phyloP scores from a whole-genome alignment of 1,140 invertebrate species.

The Drosophila tropicalis region DNA sequence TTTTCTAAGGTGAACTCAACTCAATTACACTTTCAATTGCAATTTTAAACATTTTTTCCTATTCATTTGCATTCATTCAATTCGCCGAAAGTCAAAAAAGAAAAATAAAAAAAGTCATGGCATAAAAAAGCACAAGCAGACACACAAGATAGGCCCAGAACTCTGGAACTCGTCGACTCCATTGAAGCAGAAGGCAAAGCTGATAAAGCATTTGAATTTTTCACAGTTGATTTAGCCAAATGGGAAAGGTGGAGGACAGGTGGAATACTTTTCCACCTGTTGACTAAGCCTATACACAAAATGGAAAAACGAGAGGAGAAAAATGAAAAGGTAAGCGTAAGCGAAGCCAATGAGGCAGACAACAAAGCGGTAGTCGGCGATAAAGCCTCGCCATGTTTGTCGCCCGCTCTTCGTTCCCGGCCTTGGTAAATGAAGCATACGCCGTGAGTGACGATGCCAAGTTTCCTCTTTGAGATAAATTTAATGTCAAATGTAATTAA shows the following conservation, averaged over 20 bases:
- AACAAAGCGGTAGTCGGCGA: slow-evolving; percentile 24
- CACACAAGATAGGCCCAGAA: slow-evolving; percentile 9
- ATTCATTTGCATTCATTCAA: slow-evolving; percentile 62
- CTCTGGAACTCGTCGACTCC: slow-evolving; percentile 27
- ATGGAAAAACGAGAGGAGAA: neutral
- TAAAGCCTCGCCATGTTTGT: slow-evolving; percentile 6
- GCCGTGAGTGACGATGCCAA: slow-evolving; percentile 33
- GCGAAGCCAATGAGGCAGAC: slow-evolving; percentile 13
- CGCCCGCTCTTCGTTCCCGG: neutral
- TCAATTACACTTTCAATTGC: slow-evolving; percentile 66
- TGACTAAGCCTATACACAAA: slow-evolving; percentile 39
- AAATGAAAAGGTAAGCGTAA: slow-evolving; percentile 25
- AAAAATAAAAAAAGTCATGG: slow-evolving; percentile 36
- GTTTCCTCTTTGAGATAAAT: slow-evolving; percentile 6
- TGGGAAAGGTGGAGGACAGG: slow-evolving; percentile 33
- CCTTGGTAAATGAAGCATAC: slow-evolving; percentile 48
- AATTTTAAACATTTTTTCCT: slow-evolving; percentile 63
- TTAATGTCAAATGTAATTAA: slow-evolving; percentile 27
- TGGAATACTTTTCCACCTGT: slow-evolving; percentile 47
- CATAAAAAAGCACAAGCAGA: slow-evolving; percentile 36
- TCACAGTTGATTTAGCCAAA: slow-evolving; percentile 63
- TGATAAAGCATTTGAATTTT: slow-evolving; percentile 68
- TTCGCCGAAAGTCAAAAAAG: slow-evolving; percentile 38
- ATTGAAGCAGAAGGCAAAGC: slow-evolving; percentile 62
- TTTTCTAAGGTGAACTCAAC: slow-evolving; percentile 27